Percentiles rank a stretch among this genome's conserved stretches.
Conservation (phyloP, 2,113 vertebrate species). For the Callopanchax toddi region DNA sequence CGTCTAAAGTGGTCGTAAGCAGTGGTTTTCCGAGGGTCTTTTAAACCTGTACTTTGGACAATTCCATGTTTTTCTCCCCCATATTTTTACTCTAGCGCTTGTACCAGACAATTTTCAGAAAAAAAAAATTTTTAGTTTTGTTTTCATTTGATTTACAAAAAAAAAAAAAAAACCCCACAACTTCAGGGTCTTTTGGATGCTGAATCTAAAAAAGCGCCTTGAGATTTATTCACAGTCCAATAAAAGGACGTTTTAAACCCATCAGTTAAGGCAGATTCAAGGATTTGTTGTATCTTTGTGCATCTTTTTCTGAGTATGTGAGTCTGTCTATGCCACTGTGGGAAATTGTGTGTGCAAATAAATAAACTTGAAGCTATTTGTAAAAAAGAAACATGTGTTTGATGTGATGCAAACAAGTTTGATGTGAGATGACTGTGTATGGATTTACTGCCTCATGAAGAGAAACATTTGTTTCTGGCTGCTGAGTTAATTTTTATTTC, state of each 20-base stretch:
- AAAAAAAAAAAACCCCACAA: too few relatives aligned
- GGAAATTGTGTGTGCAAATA: conserved; percentile 33
- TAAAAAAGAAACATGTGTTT: conserved; percentile 36
- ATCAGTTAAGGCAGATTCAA: too few relatives aligned
- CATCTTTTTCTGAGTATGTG: background rate
- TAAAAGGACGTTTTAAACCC: too few relatives aligned
- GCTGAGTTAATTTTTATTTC: conserved; percentile 13
- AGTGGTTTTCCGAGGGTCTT: background rate
- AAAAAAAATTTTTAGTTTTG: background rate
- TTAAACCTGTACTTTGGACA: background rate
- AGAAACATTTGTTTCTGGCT: conserved; percentile 32
- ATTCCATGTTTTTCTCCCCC: conserved; percentile 20
- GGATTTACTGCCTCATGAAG: conserved; percentile 20
- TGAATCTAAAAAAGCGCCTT: too few relatives aligned
- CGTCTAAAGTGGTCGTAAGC: conserved; percentile 14
- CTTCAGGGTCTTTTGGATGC: too few relatives aligned
- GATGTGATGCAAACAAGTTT: conserved; percentile 35
- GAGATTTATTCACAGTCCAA: too few relatives aligned
- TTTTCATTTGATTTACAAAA: background rate
- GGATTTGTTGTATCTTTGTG: too few relatives aligned
- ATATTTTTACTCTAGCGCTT: background rate
- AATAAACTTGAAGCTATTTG: conserved; percentile 47
- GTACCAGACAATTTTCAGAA: background rate
- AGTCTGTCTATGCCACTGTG: conserved; percentile 30
- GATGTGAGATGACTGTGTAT: conserved; percentile 24